Conservation (phyloP, 2,888 invertebrate species). For the Caenorhabditis japonica region DNA sequence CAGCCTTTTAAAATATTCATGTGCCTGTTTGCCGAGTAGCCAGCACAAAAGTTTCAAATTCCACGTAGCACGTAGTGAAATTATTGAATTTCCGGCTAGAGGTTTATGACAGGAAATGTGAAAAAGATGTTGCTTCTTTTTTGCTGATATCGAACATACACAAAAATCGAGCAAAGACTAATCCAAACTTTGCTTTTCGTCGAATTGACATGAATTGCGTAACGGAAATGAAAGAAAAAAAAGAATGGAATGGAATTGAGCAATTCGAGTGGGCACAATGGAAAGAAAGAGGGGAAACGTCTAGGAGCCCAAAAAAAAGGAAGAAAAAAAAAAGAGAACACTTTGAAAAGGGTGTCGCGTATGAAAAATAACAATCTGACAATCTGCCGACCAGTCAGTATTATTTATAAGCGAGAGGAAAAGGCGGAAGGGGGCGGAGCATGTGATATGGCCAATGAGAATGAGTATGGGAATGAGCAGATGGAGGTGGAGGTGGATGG, state of each 20-base stretch:
- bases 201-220: slow-evolving; percentile 3
- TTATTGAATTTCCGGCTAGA: slow-evolving; percentile 59
- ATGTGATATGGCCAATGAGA: not conserved
- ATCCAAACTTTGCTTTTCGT: no score
- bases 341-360: slow-evolving; percentile 1
- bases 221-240: slow-evolving; percentile 3
- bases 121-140: no score
- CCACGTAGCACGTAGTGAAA: slow-evolving; percentile 45
- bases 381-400: no score
- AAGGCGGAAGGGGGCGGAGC: slow-evolving; percentile 15
- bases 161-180: slow-evolving; percentile 7
- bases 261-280: not conserved
- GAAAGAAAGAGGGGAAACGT: slow-evolving; percentile 16
- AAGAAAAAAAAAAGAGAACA: slow-evolving; percentile 21
- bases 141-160: no score
- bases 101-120: slow-evolving; percentile 38
- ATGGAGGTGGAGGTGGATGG: not conserved
- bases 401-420: not conserved
- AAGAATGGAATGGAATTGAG: slow-evolving; percentile 10
- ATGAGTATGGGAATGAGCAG: not conserved
- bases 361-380: not conserved
- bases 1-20: slow-evolving; percentile 30
- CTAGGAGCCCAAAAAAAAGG: slow-evolving; percentile 17
- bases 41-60: slow-evolving; percentile 28
- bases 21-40: slow-evolving; percentile 3